A percentile compares a stretch with the other conserved stretches of the same genome.
phyloP scores from a whole-genome alignment of 2,888 invertebrate genomes.

The Cerastis rubricosa region DNA sequence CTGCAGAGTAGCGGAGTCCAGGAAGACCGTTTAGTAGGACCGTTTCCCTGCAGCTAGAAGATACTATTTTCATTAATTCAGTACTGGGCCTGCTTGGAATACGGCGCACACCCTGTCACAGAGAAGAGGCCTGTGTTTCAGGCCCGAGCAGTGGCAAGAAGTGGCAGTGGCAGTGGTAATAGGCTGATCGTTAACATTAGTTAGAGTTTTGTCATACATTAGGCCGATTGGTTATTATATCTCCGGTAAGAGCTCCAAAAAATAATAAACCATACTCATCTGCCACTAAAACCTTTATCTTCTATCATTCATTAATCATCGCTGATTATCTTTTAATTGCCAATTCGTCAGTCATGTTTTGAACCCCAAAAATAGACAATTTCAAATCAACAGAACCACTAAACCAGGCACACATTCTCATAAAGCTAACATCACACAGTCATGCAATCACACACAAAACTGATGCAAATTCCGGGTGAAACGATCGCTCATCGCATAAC shows the following conservation, averaged over 20 bases:
- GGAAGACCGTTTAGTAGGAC: no score
- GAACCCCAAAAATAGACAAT: neutral
- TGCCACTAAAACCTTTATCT: neutral
- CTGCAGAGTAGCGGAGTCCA: no score
- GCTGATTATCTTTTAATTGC: neutral
- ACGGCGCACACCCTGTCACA: no score
- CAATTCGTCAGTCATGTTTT: neutral
- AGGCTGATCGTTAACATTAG: neutral
- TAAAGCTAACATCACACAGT: neutral
- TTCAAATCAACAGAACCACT: neutral
- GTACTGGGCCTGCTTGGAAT: neutral
- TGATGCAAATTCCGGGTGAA: neutral
- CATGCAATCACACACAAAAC: neutral
- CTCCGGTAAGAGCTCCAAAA: neutral
- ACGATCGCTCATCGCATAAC: conserved; percentile 1
- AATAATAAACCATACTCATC: neutral
- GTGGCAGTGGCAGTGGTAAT: no score
- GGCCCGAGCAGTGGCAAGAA: neutral
- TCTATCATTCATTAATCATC: neutral
- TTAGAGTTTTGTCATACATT: neutral
- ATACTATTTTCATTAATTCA: neutral
- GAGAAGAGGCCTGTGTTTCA: neutral
- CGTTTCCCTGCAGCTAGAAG: neutral
- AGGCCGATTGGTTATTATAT: neutral
- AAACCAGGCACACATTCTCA: neutral